These are phyloP conservation scores for Herminia tarsipennalis DNA, from an alignment of 2,888 invertebrate species.

Conservation along the genomic window DNA sequence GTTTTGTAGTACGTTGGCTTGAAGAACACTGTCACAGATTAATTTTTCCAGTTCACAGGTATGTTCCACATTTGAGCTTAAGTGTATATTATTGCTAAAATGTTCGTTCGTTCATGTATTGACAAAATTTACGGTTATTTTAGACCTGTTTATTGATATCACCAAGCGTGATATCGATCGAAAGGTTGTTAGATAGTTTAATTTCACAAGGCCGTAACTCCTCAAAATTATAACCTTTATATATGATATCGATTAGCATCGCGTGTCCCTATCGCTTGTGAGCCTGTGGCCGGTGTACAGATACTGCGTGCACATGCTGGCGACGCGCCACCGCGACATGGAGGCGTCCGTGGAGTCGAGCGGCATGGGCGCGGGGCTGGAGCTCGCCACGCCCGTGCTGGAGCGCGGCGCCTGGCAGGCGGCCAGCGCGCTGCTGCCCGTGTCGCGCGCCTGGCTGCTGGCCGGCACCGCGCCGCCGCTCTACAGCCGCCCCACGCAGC, in stretches of 20 bases:
- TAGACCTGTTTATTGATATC: too few species aligned
- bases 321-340: constrained; percentile 86
- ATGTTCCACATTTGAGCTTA: too few species aligned
- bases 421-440: constrained; percentile 77
- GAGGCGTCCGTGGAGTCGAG: constrained; percentile 53
- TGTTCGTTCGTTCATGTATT: too few species aligned
- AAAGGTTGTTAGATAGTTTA: too few species aligned
- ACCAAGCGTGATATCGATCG: too few species aligned
- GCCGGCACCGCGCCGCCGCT: constrained; percentile 87
- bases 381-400: constrained; percentile 91
- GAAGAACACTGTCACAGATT: constrained; percentile 91
- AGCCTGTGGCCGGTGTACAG: constrained; percentile 42
- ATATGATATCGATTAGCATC: too few species aligned
- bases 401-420: constrained; percentile 67
- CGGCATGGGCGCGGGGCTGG: constrained; percentile 82
- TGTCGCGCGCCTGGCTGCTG: constrained; percentile 90
- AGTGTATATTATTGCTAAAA: too few species aligned
- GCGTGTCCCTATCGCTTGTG: too few species aligned
- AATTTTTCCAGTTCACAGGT: constrained; percentile 91
- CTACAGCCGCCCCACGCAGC: constrained; percentile 71
- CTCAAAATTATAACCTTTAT: too few species aligned
- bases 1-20: constrained; percentile 93
- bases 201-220: too few species aligned
- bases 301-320: constrained; percentile 80
- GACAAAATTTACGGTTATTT: too few species aligned